phyloP scores from a whole-genome alignment of 2,797 vertebrate genomes.

The Mastacembelus armatus region DNA sequence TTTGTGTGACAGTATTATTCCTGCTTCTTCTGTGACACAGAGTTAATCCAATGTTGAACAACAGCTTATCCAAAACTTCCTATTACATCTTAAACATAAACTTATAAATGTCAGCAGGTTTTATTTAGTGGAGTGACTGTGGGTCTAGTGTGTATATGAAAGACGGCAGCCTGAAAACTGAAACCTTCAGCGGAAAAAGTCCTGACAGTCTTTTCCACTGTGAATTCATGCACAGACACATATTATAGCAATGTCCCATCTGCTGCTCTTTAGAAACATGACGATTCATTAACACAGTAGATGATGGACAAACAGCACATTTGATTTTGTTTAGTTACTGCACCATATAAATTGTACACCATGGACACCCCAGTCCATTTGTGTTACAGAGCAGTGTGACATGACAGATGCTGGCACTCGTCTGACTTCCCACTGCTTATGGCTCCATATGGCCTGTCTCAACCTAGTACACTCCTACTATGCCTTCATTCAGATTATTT shows the following conservation, averaged over 20 bases:
- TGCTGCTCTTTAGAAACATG: neutral
- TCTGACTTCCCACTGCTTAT: conserved; percentile 47
- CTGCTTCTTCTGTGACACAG: conserved; percentile 27
- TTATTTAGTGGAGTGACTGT: neutral
- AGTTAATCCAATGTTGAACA: conserved; percentile 6
- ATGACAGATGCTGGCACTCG: conserved; percentile 46
- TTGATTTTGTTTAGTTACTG: neutral
- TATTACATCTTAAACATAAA: conserved; percentile 16
- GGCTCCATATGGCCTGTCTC: conserved; percentile 58
- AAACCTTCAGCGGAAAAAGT: conserved; percentile 35
- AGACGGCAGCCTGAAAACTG: neutral
- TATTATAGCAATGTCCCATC: conserved; percentile 16
- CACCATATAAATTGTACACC: conserved; percentile 1
- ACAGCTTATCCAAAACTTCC: conserved; percentile 34
- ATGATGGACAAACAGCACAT: too few relatives aligned
- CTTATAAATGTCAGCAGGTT: neutral
- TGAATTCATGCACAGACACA: conserved; percentile 3
- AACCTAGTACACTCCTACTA: conserved; percentile 33
- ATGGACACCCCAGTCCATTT: neutral
- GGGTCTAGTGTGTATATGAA: neutral
- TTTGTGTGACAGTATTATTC: conserved; percentile 10
- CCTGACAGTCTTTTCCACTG: conserved; percentile 38
- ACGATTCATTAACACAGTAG: too few relatives aligned
- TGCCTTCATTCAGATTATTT: conserved; percentile 35
- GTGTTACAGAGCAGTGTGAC: conserved; percentile 26